A percentile compares a stretch with the other conserved stretches of the same genome.
Evolutionary conservation across 2,797 vertebrate genomes (phyloP).

Genomic region (Calcarius lapponicus): DNA sequence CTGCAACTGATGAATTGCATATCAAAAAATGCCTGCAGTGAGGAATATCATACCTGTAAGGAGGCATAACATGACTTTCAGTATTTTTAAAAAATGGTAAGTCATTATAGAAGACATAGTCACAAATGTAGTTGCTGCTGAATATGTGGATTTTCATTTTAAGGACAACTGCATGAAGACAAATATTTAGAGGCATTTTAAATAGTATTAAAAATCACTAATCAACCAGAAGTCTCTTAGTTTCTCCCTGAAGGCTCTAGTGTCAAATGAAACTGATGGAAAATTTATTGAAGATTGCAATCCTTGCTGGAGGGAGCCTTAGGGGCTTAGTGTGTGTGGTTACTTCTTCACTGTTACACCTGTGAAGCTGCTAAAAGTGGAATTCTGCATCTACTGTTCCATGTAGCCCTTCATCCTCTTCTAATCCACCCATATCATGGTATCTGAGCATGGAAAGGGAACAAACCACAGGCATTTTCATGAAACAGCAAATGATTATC

Average conservation of each 20-base stretch:
- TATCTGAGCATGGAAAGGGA: not conserved
- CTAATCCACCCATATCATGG: not conserved
- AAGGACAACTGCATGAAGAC: not conserved
- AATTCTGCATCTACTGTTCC: not conserved
- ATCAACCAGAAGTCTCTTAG: not conserved
- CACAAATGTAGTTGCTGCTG: not conserved
- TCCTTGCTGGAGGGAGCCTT: not conserved
- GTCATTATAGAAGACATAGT: not conserved
- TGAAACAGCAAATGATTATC: conserved; percentile 10
- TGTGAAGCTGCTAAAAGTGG: not conserved
- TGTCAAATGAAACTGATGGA: not conserved
- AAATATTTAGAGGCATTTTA: not conserved
- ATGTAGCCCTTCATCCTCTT: not conserved
- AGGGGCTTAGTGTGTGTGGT: not conserved
- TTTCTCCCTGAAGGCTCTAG: not conserved
- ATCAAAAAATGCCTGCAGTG: not conserved
- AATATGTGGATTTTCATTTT: not conserved
- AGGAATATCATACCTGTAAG: not conserved
- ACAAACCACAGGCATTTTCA: not conserved
- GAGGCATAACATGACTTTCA: not conserved
- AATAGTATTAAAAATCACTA: not conserved
- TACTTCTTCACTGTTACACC: not conserved
- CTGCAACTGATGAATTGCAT: not conserved
- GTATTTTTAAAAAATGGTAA: not conserved
- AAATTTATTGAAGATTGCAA: not conserved